Base-by-base conservation (phyloP, 1,140 invertebrate species). In the Parasteatoda tepidariorum region DNA sequence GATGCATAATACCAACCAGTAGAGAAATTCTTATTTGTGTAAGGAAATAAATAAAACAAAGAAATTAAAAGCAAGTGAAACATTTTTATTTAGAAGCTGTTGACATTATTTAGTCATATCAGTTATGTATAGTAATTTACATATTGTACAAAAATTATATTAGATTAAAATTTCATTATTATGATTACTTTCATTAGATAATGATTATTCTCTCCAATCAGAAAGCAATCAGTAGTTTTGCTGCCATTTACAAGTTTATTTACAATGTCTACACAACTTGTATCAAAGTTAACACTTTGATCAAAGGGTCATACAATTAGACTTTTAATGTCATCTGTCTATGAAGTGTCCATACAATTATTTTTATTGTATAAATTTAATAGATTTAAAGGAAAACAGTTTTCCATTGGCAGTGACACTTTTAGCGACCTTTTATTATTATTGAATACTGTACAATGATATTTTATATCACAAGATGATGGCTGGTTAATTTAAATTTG, bases 191-290 rank as follows among this genome's bases (percentile, higher is more conserved):
- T 48, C 38, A 48, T 2, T 2, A 48, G 38, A 48, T 48, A 18
- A 48, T 4, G 18, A 13, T 48, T 48, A 48, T 48, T 13, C n/a
- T n/a, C n/a, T n/a, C n/a, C 28, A 64, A 64, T 9, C 7, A 30
- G n/a, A 15, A 55, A 2, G 38, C 38, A 70, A 55, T 28, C 54
- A 71, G 55, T 24, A 22, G 4, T n/a, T 78, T 31, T 78, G 84
- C 92, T 82, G 78, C 78, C 68, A 71, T 66, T 66, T 82, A 82
- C 59, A 82, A 82, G 71, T 82, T 82, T 82, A 82, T 82, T 82
- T 82, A 82, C 78, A 82, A 30, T 62, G 78, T 82, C 78, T 82
- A 82, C 78, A 82, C 61, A 26, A 62, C 55, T 66, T 9, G 28
- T n/a, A 38, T 18, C 75, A 66, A 78, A 78, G 62, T 55, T n/a